These are phyloP conservation scores for Schizaphis graminum DNA, from an alignment of 2,888 invertebrate genomes.

Conservation along the genomic window DNA sequence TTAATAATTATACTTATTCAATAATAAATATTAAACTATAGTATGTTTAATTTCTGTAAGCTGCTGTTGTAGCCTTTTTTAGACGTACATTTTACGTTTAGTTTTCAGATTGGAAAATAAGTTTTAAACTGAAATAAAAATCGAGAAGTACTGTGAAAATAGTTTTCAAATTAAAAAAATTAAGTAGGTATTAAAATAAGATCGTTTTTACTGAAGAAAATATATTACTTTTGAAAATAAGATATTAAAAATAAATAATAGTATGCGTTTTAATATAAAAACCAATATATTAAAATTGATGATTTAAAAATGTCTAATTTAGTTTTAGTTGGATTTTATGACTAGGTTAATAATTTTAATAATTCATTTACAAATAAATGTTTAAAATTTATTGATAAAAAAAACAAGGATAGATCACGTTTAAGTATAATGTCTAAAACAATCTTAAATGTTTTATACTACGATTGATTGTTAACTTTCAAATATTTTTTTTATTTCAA, in stretches of 20 bases:
- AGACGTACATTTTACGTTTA: background rate
- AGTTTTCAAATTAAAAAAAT: background rate
- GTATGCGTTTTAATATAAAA: background rate
- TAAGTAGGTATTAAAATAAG: background rate
- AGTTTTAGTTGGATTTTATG: background rate
- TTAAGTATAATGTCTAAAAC: background rate
- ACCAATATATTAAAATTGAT: background rate
- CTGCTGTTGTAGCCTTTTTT: background rate
- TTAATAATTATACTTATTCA: background rate
- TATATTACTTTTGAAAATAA: slow-evolving; percentile 3
- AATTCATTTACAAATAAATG: background rate
- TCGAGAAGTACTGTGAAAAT: background rate
- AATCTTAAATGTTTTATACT: background rate
- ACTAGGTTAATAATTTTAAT: background rate
- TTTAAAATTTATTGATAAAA: background rate
- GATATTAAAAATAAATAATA: background rate
- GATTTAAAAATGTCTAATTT: background rate
- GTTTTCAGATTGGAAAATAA: background rate
- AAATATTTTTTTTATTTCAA: background rate
- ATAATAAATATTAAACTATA: background rate
- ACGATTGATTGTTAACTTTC: background rate
- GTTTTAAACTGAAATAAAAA: background rate
- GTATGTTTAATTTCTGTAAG: too few species aligned
- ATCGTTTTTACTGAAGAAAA: background rate
- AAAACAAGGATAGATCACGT: background rate